These are phyloP conservation scores for Philereme transversata DNA, from an alignment of 2,888 invertebrate species.

Conservation along the genomic window DNA sequence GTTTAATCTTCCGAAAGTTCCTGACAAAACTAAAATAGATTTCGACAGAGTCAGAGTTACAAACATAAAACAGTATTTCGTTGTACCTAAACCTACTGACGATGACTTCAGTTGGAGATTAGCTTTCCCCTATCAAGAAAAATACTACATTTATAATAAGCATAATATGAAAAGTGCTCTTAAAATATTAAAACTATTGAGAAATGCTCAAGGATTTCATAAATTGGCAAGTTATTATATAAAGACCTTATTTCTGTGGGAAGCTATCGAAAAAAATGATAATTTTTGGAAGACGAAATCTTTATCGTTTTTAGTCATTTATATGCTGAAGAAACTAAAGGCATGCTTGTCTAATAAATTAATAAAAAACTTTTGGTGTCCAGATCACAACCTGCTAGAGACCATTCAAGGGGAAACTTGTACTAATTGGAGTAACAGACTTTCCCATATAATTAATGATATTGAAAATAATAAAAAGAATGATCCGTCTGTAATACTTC, in stretches of 20 bases:
- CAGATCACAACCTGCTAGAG: constrained; percentile 57
- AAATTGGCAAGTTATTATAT: constrained; percentile 66
- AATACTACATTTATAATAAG: constrained; percentile 50
- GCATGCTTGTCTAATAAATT: constrained; percentile 46
- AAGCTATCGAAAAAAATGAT: constrained; percentile 44
- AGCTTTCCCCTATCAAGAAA: constrained; percentile 65
- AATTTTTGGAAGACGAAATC: constrained; percentile 58
- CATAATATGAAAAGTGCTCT: constrained; percentile 60
- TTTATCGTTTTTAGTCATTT: constrained; percentile 52
- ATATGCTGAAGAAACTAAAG: constrained; percentile 58
- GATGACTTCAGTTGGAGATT: constrained; percentile 62
- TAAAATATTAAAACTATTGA: constrained; percentile 59
- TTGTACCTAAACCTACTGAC: constrained; percentile 62
- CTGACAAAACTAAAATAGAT: constrained; percentile 48
- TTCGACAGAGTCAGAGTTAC: constrained; percentile 48
- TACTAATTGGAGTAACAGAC: constrained; percentile 57
- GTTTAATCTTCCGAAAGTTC: constrained; percentile 54
- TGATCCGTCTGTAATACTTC: constrained; percentile 45
- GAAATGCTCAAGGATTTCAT: constrained; percentile 61
- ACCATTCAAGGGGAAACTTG: constrained; percentile 57
- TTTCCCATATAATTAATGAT: constrained; percentile 50
- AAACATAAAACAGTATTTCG: constrained; percentile 52
- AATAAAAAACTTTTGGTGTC: constrained; percentile 63
- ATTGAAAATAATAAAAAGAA: constrained; percentile 48
- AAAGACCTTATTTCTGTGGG: constrained; percentile 66